Base-by-base conservation (phyloP, 2,113 vertebrate species). In the Stomatorhinus ivindoensis region DNA sequence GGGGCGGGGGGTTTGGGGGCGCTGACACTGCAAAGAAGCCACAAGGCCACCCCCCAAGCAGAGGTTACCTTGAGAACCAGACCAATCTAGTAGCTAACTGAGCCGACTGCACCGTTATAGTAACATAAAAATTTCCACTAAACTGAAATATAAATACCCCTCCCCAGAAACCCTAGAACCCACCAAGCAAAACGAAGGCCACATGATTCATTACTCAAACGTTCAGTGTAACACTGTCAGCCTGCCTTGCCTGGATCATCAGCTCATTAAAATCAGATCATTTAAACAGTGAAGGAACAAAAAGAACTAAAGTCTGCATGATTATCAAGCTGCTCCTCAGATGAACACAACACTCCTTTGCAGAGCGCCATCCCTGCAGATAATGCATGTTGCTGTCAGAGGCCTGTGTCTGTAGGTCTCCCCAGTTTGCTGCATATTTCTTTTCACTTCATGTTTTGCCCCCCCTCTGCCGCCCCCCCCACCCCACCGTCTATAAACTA, bases 371-470 rank as follows among this genome's bases (percentile, higher is more conserved):
- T 39, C 13, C 69, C 69, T 76, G 69, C 69, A 76, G 27, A 35
- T 27, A 15, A 39, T 35, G 35, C 31, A 86, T 84, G 19, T 55
- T 58, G 3, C 73, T 21, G 44, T n/a, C 11, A 31, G 27, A 87
- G 83, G n/a, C 58, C 10, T 13, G 10, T 84, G 80, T 19, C 55
- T n/a, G 39, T 27, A 19, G 17, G 42, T 83, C 35, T 90, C 65
- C 17, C 55, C 61, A 88, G n/a, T 58, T 88, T 42, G 87, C 87
- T 93, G 89, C 90, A 88, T 76, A 87, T 89, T 89, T 89, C 19
- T 73, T 46, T 84, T 51, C 88, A 89, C 44, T 50, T 39, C 35
- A 76, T 76, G 69, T 39, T 76, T 31, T 73, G 65, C 13, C 31
- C 4, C 15, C 69, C 31, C n/a, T n/a, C n/a, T n/a, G 7, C 24